Percentiles rank a stretch among this genome's conserved stretches.
Evolutionary conservation across 2,113 vertebrate species (phyloP).

Genomic region (Taurulus bubalis): DNA sequence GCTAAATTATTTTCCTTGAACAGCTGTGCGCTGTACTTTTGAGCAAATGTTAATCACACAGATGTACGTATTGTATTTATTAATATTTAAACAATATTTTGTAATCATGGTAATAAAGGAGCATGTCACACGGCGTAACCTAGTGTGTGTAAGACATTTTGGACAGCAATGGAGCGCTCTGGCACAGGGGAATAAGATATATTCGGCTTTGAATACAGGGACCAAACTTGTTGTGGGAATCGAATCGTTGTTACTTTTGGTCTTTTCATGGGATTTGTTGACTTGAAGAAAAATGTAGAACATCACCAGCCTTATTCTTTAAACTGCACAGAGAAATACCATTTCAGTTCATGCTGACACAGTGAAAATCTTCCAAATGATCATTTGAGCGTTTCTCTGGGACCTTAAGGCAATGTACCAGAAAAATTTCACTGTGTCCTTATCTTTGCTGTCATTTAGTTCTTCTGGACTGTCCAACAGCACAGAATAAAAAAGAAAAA

Average conservation of each 20-base stretch:
- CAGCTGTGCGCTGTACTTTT: too few species aligned
- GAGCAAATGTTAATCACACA: too few species aligned
- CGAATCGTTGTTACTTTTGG: neutral
- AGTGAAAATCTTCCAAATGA: constrained; percentile 31
- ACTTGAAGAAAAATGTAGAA: neutral
- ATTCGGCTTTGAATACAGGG: neutral
- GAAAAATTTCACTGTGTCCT: constrained; percentile 37
- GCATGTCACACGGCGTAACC: neutral
- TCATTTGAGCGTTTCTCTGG: constrained; percentile 22
- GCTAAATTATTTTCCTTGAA: too few species aligned
- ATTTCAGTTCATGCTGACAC: constrained; percentile 15
- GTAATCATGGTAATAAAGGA: neutral
- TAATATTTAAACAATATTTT: too few species aligned
- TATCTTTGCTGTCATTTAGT: constrained; percentile 7
- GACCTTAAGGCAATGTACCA: constrained; percentile 22
- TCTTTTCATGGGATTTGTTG: neutral
- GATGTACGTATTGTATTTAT: too few species aligned
- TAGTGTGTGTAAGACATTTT: neutral
- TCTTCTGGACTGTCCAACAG: constrained; percentile 18
- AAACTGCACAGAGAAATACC: constrained; percentile 16
- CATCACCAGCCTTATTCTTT: neutral
- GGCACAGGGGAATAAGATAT: neutral
- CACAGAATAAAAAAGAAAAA: neutral
- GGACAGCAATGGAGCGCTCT: neutral
- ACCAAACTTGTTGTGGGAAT: neutral